Conservation (phyloP, 2,113 vertebrate genomes). For the Lynx canadensis region DNA sequence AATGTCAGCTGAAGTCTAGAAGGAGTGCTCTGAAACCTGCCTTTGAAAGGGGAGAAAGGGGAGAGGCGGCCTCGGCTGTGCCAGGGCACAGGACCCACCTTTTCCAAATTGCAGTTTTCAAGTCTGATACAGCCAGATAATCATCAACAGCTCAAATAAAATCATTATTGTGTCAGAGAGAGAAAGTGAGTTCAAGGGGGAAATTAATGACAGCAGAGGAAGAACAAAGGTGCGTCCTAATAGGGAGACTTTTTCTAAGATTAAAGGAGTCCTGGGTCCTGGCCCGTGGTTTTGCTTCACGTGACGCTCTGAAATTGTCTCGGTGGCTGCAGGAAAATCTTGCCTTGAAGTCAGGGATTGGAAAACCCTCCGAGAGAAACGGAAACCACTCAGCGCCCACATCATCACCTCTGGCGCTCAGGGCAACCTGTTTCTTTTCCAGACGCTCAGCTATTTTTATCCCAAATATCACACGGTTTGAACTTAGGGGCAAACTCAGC, state of each 20-base stretch:
- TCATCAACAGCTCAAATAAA: neutral
- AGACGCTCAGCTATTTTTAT: neutral
- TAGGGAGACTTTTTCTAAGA: neutral
- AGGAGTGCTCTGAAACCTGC: neutral
- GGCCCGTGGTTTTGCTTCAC: neutral
- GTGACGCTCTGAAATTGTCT: neutral
- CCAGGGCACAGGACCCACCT: neutral
- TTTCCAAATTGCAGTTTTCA: neutral
- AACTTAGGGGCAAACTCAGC: no score
- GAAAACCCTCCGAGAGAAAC: neutral
- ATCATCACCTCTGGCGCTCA: fast-evolving
- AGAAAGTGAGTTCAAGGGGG: neutral
- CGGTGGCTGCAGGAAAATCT: neutral
- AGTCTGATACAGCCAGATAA: neutral
- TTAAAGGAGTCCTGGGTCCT: fast-evolving
- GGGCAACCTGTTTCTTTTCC: neutral
- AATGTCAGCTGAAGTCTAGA: constrained; percentile 40
- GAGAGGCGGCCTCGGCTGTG: neutral
- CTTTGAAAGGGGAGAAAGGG: neutral
- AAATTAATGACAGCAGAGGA: neutral
- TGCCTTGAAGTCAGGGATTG: neutral
- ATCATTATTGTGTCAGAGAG: constrained; percentile 16
- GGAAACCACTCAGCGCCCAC: fast-evolving
- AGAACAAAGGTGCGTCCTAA: neutral
- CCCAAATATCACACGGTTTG: fast-evolving